Percentiles rank a stretch among this genome's conserved stretches.
These are phyloP conservation scores for Ectropis crepuscularia DNA, from an alignment of 2,888 invertebrate species.

Conservation along the genomic window DNA sequence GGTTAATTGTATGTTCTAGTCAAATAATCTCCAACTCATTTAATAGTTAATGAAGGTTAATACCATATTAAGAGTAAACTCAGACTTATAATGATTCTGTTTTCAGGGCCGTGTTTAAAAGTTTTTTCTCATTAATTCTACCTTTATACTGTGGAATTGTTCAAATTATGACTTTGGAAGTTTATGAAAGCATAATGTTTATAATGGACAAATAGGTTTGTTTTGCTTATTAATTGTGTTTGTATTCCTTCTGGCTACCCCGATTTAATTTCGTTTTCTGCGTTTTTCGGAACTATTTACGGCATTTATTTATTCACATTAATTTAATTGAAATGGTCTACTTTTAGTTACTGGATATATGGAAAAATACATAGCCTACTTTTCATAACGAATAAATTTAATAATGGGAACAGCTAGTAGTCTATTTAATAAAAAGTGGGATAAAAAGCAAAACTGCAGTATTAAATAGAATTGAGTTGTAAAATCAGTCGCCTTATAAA, in stretches of 20 bases:
- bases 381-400: too few species aligned
- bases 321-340: too few species aligned
- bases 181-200: too few species aligned
- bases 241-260: too few species aligned
- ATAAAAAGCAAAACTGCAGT: conserved; percentile 14
- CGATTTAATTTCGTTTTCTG: too few species aligned
- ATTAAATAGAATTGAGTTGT: conserved; percentile 28
- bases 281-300: too few species aligned
- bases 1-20: background rate
- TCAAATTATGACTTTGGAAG: too few species aligned
- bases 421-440: conserved; percentile 1
- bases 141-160: background rate
- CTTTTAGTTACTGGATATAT: too few species aligned
- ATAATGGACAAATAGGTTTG: too few species aligned
- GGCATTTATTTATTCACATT: too few species aligned
- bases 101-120: background rate
- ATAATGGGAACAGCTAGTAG: background rate
- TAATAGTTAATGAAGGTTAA: conserved; percentile 2
- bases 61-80: conserved; percentile 11
- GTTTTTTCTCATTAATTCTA: conserved; percentile 14
- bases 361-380: too few species aligned
- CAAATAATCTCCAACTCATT: background rate
- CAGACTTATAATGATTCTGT: conserved; percentile 2
- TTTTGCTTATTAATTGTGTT: background rate
- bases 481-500: conserved; percentile 27